Base-by-base conservation (phyloP, 2,797 vertebrate species). In the Acridotheres tristis region DNA sequence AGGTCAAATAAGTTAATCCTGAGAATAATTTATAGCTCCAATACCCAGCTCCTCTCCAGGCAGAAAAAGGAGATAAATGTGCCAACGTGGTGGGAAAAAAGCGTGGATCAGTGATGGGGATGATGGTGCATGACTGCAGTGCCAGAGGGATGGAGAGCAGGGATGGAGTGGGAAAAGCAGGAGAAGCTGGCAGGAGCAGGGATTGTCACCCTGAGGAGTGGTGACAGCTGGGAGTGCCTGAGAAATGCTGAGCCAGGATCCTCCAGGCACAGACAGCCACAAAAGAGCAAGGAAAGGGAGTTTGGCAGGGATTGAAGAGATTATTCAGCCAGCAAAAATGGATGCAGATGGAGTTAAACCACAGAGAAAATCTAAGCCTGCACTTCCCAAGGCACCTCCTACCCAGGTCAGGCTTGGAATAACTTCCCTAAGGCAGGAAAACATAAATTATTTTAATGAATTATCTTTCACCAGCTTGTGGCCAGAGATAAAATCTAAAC, bases 51-150 rank as follows among this genome's bases (percentile, higher is more conserved):
- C 48, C 30, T 89, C 72, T 88, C 20, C 54, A 53, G 81, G 77
- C 69, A 93, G 57, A 22, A 51, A 86, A 79, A 71, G 53, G 78
- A 58, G 43, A 94, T 92, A 68, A 89, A 89, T 93, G 81, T 93
- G 59, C 68, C 32, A 73, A 29, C 11, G 16, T 61, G 48, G 16
- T 14, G 48, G 30, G 43, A 1, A 20, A 63, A 76, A 76, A 18
- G 22, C 0, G 2, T 66, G 58, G 92, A n/a, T 91, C 32, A 7
- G 26, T 87, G 84, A 19, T 53, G 87, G 55, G 51, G 65, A 80
- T 85, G 61, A 57, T 66, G 82, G 40, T 88, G 66, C 47, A 4
- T 27, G 65, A 51, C 58, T 69, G 40, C 9, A 66, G 66, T 77
- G 36, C 53, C 32, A n/a, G 8, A 17, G 63, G 88, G 50, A 21